Evolutionary conservation across 2,888 invertebrate species (phyloP), one percentile per base, ranked within the genome.

Genomic region (Tetragonisca angustula): DNA sequence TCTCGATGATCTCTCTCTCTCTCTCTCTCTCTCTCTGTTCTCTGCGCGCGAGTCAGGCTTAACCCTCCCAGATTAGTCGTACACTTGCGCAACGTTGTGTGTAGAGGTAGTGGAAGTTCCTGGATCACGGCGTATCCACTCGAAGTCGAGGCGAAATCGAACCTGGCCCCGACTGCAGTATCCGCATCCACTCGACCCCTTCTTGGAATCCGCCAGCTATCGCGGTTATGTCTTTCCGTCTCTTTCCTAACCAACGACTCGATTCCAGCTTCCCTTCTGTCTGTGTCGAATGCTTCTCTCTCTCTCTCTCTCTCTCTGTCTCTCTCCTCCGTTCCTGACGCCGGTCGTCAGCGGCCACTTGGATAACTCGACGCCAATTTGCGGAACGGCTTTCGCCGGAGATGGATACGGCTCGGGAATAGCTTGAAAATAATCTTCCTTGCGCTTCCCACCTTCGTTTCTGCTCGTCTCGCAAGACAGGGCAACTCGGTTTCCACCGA

Each of bases 121-220:
- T 89, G 90, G 90, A 89, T 89, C 88, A 86, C 81, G 82, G 81
- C 83, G 83, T 89, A 88, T 89, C 88, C 85, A 88, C 84, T 87
- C 81, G 88, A 82, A 81, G 82, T 83, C 81, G 79, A 89, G 84
- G 89, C 84, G 82, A 88, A 89, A 89, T 89, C 89, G 89, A 89
- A 89, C 89, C 84, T 83, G 77, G 82, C 88, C 83, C 36, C 80
- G 83, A 89, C 89, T 89, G 89, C 89, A 86, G 88, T 89, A 89
- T 89, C 89, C 86, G 89, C 89, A 89, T 89, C 88, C 88, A 89
- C 86, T 89, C 88, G 89, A 89, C 83, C 78, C 84, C 81, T 69
- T 52, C 83, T 79, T 76, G 59, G 71, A 79, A 77, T 73, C 84
- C 70, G 59, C 75, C 32, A 68, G 74, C 79, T 75, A 67, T 76